Evolutionary conservation across 2,113 vertebrate genomes (phyloP), one percentile per base, ranked within the genome.

Genomic region (Lutjanus erythropterus): DNA sequence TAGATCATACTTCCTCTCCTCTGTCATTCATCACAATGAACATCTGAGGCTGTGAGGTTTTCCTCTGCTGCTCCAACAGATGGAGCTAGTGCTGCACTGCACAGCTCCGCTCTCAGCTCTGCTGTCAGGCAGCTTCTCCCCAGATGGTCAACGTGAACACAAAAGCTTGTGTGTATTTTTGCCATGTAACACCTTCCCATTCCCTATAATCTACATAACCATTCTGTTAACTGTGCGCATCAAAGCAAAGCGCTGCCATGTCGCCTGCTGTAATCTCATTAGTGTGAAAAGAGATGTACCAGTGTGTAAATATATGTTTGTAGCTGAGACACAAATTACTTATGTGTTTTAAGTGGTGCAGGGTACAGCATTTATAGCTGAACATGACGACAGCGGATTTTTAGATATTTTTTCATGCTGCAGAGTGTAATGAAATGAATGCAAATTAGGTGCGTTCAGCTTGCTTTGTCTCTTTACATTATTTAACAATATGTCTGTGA

Each of bases 81-180:
- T 92, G 92, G 92, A 0, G 84, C 60, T 85, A 52, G 67, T 71
- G 90, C 76, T 85, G 59, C 87, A 80, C 80, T 47, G 67, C 80
- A 70, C 23, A 81, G 39, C 37, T 39, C 23, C 14, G 44, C 49
- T 37, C 15, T 35, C 15, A 23, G 16, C n/a, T 29, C 29, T 41
- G 69, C 69, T 39, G 31, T 27, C 21, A 27, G 44, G 11, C 74
- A n/a, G 80, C 75, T 76, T 71, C 71, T 52, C 21, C 74, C 67
- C 71, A 87, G 78, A 87, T 80, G 80, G 77, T 72, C 55, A 64
- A 47, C 58, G 64, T 47, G 46, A 75, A 80, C 59, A 78, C 50
- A 79, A 82, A 83, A 52, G 46, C 56, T n/a, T 46, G 21, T 56
- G 49, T 71, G 71, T 50, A 31, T 73, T 83, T 81, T 65, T 69